phyloP scores from a whole-genome alignment of 2,797 vertebrate genomes.

The Sebastes minor region DNA sequence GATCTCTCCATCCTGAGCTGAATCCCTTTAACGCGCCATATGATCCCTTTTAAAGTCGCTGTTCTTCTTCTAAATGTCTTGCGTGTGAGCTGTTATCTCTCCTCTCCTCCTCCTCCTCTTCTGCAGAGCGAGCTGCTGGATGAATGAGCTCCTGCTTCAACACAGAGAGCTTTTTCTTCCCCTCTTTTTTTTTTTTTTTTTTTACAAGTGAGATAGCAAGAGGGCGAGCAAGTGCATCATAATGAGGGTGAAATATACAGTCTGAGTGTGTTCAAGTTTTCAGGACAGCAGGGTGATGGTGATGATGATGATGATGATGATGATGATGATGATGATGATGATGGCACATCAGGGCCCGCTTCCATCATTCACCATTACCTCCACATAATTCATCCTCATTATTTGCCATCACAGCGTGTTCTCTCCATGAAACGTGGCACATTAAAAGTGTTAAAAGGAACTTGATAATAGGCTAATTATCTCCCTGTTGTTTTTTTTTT shows the following conservation, averaged over 20 bases:
- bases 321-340: conserved; percentile 21
- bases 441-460: conserved; percentile 54
- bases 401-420: conserved; percentile 38
- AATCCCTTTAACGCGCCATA: neutral
- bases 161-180: conserved; percentile 64
- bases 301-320: conserved; percentile 26
- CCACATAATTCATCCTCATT: conserved; percentile 47
- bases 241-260: conserved; percentile 50
- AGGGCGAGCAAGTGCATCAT: conserved; percentile 62
- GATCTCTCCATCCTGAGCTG: conserved; percentile 1
- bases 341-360: conserved; percentile 9
- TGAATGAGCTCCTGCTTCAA: conserved; percentile 66
- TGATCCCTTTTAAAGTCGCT: conserved; percentile 7
- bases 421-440: conserved; percentile 17
- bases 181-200: conserved; percentile 12
- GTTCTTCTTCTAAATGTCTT: neutral
- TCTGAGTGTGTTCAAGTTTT: conserved; percentile 29
- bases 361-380: conserved; percentile 49
- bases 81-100: neutral
- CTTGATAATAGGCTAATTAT: conserved; percentile 58
- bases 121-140: conserved; percentile 44
- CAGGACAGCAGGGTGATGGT: conserved; percentile 16
- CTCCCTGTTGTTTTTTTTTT: neutral
- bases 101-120: neutral
- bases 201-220: conserved; percentile 50